These are phyloP conservation scores for Climacteris rufus DNA, from an alignment of 2,113 vertebrate genomes.

Conservation along the genomic window DNA sequence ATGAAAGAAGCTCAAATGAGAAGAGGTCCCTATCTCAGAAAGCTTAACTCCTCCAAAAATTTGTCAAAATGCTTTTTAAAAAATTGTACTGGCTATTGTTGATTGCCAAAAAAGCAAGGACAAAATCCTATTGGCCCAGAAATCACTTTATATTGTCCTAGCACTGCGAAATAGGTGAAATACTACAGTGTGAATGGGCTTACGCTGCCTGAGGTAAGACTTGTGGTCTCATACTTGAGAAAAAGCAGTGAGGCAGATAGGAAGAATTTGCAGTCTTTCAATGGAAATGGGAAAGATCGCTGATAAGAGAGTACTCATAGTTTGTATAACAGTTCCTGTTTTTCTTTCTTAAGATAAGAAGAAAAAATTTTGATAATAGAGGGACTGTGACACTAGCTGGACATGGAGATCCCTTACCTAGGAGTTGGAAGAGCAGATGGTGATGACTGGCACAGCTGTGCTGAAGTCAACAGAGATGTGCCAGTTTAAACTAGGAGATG, in stretches of 20 bases:
- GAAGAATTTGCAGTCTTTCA: not conserved
- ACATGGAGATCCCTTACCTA: not conserved
- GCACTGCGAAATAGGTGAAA: not conserved
- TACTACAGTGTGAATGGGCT: not conserved
- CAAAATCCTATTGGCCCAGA: not conserved
- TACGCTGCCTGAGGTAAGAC: not conserved
- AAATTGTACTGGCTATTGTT: not conserved
- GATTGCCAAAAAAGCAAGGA: not conserved
- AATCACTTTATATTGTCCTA: not conserved
- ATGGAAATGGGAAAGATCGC: not conserved
- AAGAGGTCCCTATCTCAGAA: not conserved
- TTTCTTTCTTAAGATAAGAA: not conserved
- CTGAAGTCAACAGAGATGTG: not conserved
- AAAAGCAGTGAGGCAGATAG: not conserved
- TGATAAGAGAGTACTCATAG: not conserved
- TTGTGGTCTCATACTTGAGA: not conserved
- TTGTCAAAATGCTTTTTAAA: not conserved
- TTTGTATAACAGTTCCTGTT: not conserved
- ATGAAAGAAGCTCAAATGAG: not conserved
- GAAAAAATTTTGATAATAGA: not conserved
- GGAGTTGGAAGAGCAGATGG: not conserved
- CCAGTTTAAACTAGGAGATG: constrained; percentile 11
- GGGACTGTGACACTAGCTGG: not conserved
- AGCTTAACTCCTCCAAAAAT: not conserved
- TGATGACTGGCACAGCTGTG: not conserved